phyloP scores from a whole-genome alignment of 2,888 invertebrate genomes.

The Fragum whitleyi region DNA sequence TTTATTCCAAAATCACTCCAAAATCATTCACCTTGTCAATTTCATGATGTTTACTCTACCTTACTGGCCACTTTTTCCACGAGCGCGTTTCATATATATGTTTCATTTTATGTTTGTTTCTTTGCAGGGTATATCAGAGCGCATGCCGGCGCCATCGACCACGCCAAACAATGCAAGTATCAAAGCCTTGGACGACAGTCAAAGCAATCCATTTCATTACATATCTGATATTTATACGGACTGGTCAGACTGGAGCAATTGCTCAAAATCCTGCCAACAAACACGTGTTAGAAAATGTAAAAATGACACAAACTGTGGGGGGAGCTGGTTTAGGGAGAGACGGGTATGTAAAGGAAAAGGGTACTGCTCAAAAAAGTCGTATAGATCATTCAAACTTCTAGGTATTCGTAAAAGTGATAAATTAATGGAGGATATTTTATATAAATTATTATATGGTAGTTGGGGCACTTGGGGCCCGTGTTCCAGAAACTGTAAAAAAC shows the following conservation, averaged over 20 bases:
- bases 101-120: too few relatives aligned
- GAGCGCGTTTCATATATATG: too few relatives aligned
- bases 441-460: conserved; percentile 83
- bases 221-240: conserved; percentile 69
- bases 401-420: conserved; percentile 72
- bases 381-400: conserved; percentile 69
- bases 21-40: too few relatives aligned
- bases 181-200: background rate
- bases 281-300: conserved; percentile 79
- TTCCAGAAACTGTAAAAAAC: conserved; percentile 91
- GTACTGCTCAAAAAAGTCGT: conserved; percentile 65
- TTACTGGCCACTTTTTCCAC: too few relatives aligned
- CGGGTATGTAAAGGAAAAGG: conserved; percentile 74
- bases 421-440: conserved; percentile 77
- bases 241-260: conserved; percentile 83
- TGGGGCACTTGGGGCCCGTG: conserved; percentile 95
- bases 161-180: conserved; percentile 5
- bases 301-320: conserved; percentile 75
- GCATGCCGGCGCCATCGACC: background rate
- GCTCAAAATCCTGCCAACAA: conserved; percentile 83
- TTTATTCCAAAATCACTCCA: too few relatives aligned
- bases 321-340: conserved; percentile 80
- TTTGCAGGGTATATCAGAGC: background rate
- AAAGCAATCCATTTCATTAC: background rate
- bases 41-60: too few relatives aligned